Evolutionary conservation across 2,888 invertebrate species (phyloP).

Genomic region (Lycaena phlaeas): DNA sequence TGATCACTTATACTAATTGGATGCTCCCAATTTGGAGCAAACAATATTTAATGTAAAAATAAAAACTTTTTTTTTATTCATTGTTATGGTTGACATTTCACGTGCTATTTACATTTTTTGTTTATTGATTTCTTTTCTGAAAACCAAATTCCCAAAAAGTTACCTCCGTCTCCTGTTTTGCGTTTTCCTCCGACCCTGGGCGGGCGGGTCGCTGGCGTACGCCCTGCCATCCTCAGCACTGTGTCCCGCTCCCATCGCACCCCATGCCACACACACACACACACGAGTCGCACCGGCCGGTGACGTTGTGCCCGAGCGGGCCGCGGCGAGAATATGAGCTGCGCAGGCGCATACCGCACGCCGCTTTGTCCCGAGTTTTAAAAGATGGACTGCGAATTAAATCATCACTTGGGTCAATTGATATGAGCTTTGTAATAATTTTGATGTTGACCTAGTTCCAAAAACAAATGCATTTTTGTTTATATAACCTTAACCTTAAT

Average conservation of each 20-base stretch:
- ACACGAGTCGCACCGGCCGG: conserved; percentile 30
- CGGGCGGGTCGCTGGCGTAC: conserved; percentile 65
- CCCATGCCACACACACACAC: conserved; percentile 64
- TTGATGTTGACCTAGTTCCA: too few species aligned
- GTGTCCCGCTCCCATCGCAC: conserved; percentile 67
- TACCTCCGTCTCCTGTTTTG: conserved; percentile 62
- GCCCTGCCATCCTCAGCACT: conserved; percentile 66
- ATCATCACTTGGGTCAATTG: conserved; percentile 21
- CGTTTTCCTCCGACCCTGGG: conserved; percentile 50
- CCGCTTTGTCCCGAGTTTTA: conserved; percentile 38
- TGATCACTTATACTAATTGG: too few species aligned
- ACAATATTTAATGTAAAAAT: too few species aligned
- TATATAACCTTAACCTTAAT: too few species aligned
- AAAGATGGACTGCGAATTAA: conserved; percentile 27
- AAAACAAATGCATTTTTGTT: too few species aligned
- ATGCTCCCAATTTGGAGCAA: too few species aligned
- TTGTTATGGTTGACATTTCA: too few species aligned
- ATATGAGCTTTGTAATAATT: too few species aligned
- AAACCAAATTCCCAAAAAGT: too few species aligned
- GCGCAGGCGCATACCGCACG: conserved; percentile 57
- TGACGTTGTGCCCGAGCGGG: conserved; percentile 49
- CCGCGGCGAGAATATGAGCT: conserved; percentile 62
- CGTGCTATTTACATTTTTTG: too few species aligned
- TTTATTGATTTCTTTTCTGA: too few species aligned
- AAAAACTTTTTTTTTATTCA: too few species aligned